Evolutionary conservation across 1,140 invertebrate genomes (phyloP), one percentile per base, ranked within the genome.

Genomic region (Trichonephila clavipes): DNA sequence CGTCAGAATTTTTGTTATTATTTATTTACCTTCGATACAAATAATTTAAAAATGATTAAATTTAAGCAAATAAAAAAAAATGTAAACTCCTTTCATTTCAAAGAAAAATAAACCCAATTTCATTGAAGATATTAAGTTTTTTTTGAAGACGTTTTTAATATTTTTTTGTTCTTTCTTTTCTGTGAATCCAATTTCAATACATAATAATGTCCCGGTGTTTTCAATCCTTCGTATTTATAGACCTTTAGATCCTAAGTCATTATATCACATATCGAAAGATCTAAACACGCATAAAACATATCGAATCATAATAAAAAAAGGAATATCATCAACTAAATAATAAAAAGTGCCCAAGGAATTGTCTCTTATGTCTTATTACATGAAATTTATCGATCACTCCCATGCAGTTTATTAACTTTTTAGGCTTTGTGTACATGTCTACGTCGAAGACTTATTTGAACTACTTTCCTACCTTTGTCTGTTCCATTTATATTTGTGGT

Each of bases 391-490:
- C 34, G 72, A 40, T 77, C 72, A 2, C 14, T 40, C 10, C 14
- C 72, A 12, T 77, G 72, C 72, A 34, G 72, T 77, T 40, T 77
- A 77, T 77, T 77, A 77, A 77, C 72, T 77, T 77, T 77, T 34
- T 28, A 77, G 28, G 72, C 72, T 77, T 77, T 77, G 72, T 77
- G 72, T 77, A 77, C 72, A 34, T 77, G 72, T 34, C 72, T 6
- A 18, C 5, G 34, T 34, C 24, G 12, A 77, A 77, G 24, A 77
- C 72, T 77, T 77, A 77, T 77, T 34, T 28, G 72, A 40, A 34
- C 24, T 34, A 77, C 28, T 34, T 19, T 77, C 72, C 72, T 34
- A 28, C 34, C 72, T 77, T 77, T 77, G 72, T 77, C 28, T 77
- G 16, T 77, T 18, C 28, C 40, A 34, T 34, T 77, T 77, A 34